A percentile compares a stretch with the other conserved stretches of the same genome.
Evolutionary conservation across 1,140 invertebrate species (phyloP).

Genomic region (Zaprionus gabonicus): DNA sequence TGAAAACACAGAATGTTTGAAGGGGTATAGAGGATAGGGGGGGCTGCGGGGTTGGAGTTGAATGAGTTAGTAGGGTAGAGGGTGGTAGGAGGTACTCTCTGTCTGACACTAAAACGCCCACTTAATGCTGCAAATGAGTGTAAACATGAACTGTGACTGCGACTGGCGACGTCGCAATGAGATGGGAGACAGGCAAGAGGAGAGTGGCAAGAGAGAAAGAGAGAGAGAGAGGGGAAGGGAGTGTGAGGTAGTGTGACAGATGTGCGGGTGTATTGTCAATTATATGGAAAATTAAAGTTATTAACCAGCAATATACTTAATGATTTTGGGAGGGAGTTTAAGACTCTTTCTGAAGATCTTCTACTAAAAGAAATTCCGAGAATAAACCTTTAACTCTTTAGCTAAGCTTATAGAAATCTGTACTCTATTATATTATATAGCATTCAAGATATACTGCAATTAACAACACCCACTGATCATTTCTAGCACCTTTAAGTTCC

Average conservation of each 20-base stretch:
- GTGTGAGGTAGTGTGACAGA: constrained; percentile 11
- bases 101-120: constrained; percentile 62
- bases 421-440: too few species aligned
- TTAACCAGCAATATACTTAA: constrained; percentile 14
- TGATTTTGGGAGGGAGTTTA: background rate
- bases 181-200: background rate
- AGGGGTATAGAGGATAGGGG: background rate
- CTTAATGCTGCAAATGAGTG: constrained; percentile 42
- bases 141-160: constrained; percentile 46
- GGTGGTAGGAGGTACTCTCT: constrained; percentile 1
- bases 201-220: background rate
- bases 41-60: background rate
- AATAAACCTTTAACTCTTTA: too few species aligned
- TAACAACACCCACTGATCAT: too few species aligned
- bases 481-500: too few species aligned
- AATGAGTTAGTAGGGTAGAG: constrained; percentile 10
- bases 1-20: constrained; percentile 56
- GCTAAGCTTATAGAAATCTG: too few species aligned
- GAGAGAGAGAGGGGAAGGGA: background rate
- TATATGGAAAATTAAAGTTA: constrained; percentile 29
- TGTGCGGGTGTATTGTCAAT: constrained; percentile 28
- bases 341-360: background rate
- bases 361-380: too few species aligned
- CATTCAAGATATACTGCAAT: too few species aligned
- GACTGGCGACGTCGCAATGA: background rate